These are phyloP conservation scores for Tamias sibiricus DNA, from an alignment of 2,113 vertebrate species.

Conservation along the genomic window DNA sequence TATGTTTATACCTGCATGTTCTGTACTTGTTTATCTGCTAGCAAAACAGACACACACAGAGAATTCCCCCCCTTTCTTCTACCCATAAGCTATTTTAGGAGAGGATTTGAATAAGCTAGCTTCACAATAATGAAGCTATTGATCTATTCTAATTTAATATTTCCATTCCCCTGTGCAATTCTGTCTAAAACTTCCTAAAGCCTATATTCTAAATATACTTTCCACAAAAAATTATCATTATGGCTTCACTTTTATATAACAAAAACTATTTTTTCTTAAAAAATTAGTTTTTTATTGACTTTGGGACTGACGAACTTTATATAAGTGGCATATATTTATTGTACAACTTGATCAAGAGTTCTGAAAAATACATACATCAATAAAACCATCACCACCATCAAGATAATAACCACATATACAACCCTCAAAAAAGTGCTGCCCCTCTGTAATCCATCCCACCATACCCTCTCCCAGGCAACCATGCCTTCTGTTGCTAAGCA, in stretches of 20 bases:
- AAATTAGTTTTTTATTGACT: background rate
- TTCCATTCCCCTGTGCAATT: background rate
- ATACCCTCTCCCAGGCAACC: too few relatives aligned
- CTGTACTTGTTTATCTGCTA: background rate
- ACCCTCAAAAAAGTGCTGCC: background rate
- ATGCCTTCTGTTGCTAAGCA: background rate
- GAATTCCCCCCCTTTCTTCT: background rate
- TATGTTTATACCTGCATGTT: background rate
- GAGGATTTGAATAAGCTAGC: background rate
- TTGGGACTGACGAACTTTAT: background rate
- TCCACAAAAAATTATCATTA: background rate
- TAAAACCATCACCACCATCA: background rate
- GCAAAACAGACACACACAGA: background rate
- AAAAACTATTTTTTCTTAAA: background rate
- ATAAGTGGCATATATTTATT: background rate
- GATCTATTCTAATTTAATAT: background rate
- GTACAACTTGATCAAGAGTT: background rate
- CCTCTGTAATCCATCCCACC: background rate
- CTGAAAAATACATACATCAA: background rate
- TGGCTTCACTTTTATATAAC: background rate
- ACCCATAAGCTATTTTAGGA: background rate
- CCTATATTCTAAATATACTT: background rate
- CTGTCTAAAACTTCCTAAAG: background rate
- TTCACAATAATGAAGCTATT: background rate
- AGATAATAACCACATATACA: background rate